Evolutionary conservation across 1,140 invertebrate genomes (phyloP), one percentile per base, ranked within the genome.

Genomic region (Muscidifurax raptorellus): DNA sequence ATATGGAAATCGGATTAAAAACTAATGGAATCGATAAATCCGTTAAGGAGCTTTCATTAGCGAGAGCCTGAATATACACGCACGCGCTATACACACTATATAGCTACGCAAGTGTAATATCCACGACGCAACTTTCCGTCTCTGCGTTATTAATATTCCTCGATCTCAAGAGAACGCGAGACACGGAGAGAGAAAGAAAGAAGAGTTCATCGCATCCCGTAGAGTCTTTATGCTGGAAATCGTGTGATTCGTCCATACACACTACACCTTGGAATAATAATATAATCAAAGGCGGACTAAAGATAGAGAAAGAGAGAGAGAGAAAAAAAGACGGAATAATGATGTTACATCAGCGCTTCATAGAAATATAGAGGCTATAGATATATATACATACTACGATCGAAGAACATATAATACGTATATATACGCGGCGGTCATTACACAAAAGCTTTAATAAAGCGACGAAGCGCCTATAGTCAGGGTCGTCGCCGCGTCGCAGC

Each of bases 391-490:
- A 40, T 40, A 40, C 36, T 3, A 59, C 52, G 22, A 59, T 59
- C 52, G 22, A 22, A 2, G 52, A 59, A 9, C 36, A 40, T 32
- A 52, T 59, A 59, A 59, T 59, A 59, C 18, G 18, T 22, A 59
- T 22, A 52, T 0, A 5, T 12, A 59, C 18, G 7, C 15, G 0
- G 52, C 52, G 18, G 22, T 59, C 52, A 59, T 59, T 59, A 59
- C 52, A 59, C 52, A 59, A 59, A 59, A 59, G 52, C 52, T 59
- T 59, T 59, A 59, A 59, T 59, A 59, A 59, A 59, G 52, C 52
- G 52, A 7, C 52, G 52, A n/a, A 40, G 36, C 36, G 10, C 10
- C 36, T 40, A 40, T 40, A 40, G 36, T 40, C 36, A 40, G 36
- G 36, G 36, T 40, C 36, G 36, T 40, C 36, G 36, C 10, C 36